Conservation (phyloP, 2,888 invertebrate genomes). For the Acheta domesticus region DNA sequence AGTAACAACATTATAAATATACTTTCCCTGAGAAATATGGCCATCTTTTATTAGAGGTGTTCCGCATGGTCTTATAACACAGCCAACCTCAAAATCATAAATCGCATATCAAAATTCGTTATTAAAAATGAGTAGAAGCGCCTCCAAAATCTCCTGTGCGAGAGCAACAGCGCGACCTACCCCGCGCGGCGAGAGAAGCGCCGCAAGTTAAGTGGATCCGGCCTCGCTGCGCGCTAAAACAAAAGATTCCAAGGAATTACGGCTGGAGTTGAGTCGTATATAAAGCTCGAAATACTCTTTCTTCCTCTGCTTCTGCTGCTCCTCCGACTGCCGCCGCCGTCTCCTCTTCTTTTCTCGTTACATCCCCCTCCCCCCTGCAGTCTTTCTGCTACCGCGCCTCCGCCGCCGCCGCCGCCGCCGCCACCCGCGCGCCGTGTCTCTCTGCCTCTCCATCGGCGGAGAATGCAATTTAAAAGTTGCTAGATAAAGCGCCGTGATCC, state of each 20-base stretch:
- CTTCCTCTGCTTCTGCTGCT: conserved; percentile 12
- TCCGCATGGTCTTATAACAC: no score
- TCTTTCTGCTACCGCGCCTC: neutral
- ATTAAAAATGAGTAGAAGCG: no score
- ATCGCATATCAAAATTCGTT: no score
- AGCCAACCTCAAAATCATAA: no score
- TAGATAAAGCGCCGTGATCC: conserved; percentile 35
- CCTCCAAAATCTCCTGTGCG: no score
- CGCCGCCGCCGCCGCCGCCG: neutral
- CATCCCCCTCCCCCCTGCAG: conserved; percentile 18
- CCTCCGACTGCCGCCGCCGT: neutral
- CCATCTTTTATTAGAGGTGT: no score
- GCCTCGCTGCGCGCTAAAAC: conserved; percentile 29
- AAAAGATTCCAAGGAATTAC: conserved; percentile 36
- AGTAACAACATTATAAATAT: no score
- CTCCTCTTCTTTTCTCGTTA: conserved; percentile 9
- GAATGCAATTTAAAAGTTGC: conserved; percentile 38
- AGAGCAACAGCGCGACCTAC: neutral
- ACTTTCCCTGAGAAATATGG: no score
- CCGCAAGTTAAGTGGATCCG: conserved; percentile 21
- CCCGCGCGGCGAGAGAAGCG: neutral
- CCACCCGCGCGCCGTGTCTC: no score
- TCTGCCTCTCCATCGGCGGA: conserved; percentile 28
- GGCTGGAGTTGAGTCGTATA: conserved; percentile 35
- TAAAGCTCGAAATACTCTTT: conserved; percentile 33